A percentile compares a stretch with the other conserved stretches of the same genome.
Evolutionary conservation across 2,797 vertebrate genomes (phyloP).

Genomic region (Falco cherrug): DNA sequence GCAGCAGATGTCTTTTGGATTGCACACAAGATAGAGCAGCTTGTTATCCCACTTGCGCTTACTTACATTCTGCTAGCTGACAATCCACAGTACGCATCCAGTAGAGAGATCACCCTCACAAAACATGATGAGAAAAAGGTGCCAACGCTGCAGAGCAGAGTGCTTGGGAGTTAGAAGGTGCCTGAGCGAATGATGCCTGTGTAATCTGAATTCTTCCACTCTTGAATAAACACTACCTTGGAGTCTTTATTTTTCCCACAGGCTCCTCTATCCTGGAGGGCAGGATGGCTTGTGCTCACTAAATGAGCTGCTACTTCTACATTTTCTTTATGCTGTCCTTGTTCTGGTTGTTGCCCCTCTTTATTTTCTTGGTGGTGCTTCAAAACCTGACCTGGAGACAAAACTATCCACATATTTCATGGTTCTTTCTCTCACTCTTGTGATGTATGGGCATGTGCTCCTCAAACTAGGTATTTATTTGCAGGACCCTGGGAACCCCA

Average conservation of each 20-base stretch:
- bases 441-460: not conserved
- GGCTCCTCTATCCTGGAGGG: not conserved
- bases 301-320: not conserved
- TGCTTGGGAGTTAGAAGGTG: not conserved
- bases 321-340: not conserved
- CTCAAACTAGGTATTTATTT: not conserved
- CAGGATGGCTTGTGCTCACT: not conserved
- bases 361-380: not conserved
- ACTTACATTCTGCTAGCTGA: constrained; percentile 1
- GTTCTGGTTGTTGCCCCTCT: not conserved
- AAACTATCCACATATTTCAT: not conserved
- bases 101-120: not conserved
- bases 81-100: not conserved
- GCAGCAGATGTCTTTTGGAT: constrained; percentile 59
- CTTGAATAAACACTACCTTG: not conserved
- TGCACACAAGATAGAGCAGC: constrained; percentile 14
- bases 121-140: not conserved
- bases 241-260: not conserved
- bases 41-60: not conserved
- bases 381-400: not conserved
- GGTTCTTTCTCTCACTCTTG: not conserved
- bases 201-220: not conserved
- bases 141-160: not conserved
- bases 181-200: not conserved
- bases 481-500: not conserved